Evolutionary conservation across 1,140 invertebrate genomes (phyloP), one percentile per base, ranked within the genome.

Genomic region (Potamilus streckersoni): DNA sequence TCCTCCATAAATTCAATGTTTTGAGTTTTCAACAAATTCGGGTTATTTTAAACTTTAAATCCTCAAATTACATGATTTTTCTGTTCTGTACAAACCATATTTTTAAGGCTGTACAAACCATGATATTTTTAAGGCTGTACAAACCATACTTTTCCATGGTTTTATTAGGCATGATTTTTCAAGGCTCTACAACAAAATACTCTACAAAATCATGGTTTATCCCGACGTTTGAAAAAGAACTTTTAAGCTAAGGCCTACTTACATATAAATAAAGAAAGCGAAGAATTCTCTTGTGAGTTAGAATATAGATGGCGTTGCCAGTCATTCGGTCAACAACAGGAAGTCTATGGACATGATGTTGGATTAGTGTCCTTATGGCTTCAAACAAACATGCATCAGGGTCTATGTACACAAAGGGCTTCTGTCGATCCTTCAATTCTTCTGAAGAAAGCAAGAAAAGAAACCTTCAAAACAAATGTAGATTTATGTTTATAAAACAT

Each of bases 181-280:
- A 38, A 38, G 38, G 38, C 38, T 38, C 0, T 38, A 38, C 4
- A 38, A 38, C 38, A 0, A 38, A 38, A 38, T 4, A 8, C 38
- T 38, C 4, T 38, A 38, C 23, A 38, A 38, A 38, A 38, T 8
- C 38, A 38, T 6, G 38, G 38, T 38, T 38, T 38, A 6, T 38
- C 38, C 4, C 4, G 38, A 2, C 38, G 8, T 38, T 38, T 6
- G 38, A 38, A 4, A 38, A 38, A 8, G 1, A 38, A 8, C 38
- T 38, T 38, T 38, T 38, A 38, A 38, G 38, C 4, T 23, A 38
- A 15, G 27, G 23, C 3, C n/a, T 76, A 95, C 97, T 97, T 92
- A 99, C 97, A 92, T 99, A 99, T 89, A 99, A 93, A 91, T 98
- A 98, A 68, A 99, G 93, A 91, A 99, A 99, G 88, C 97, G 94